Percentiles rank a stretch among this genome's conserved stretches.
phyloP scores from a whole-genome alignment of 30 jellyfish, hydroid and myxozoan genomes.

The Cassiopea xamachana region DNA sequence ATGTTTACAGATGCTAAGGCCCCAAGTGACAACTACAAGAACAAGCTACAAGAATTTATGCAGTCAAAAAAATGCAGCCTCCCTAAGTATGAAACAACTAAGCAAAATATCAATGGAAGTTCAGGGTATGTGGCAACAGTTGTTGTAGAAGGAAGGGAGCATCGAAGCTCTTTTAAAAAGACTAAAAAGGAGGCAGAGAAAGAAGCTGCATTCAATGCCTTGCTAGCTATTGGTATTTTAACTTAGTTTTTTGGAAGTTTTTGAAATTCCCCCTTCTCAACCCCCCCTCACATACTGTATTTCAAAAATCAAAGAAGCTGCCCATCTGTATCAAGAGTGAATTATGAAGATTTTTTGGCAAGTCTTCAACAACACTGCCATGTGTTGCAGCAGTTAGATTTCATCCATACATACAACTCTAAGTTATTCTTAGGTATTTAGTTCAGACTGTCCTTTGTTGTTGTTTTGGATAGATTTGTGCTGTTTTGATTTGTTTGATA shows the following conservation, averaged over 20 bases:
- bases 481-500: too few species aligned
- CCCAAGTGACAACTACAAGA: slow-evolving; percentile 33
- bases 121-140: slow-evolving; percentile 29
- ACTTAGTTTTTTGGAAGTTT: neutral
- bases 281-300: too few species aligned
- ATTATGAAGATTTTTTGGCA: neutral
- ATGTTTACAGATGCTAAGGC: neutral
- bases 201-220: slow-evolving; percentile 62
- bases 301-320: neutral
- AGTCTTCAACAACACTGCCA: too few species aligned
- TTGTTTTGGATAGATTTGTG: too few species aligned
- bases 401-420: too few species aligned
- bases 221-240: slow-evolving; percentile 40
- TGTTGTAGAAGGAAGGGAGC: slow-evolving; percentile 25
- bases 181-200: slow-evolving; percentile 64
- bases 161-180: slow-evolving; percentile 9
- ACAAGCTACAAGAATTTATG: slow-evolving; percentile 49
- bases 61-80: slow-evolving; percentile 31
- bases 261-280: too few species aligned
- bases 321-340: neutral
- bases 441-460: too few species aligned
- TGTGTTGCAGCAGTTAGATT: too few species aligned
- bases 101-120: neutral
- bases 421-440: too few species aligned
- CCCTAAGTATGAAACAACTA: slow-evolving; percentile 34